Evolutionary conservation across 2,113 vertebrate species (phyloP).

Genomic region (Puntigrus tetrazona): DNA sequence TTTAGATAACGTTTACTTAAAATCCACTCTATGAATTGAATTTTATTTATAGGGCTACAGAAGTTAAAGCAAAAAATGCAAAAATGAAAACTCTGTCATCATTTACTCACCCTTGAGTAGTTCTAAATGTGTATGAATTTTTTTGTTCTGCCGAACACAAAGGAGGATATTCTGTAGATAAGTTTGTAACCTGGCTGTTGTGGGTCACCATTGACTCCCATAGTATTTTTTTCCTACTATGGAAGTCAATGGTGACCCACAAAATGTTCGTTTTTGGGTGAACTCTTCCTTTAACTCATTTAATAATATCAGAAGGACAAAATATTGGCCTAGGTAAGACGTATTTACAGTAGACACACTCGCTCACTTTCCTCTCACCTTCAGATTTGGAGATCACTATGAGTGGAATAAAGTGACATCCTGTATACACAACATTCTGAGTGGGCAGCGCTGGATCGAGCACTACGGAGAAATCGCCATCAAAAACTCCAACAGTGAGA

Average conservation of each 20-base stretch:
- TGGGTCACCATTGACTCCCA: too few relatives aligned
- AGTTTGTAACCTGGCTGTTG: too few relatives aligned
- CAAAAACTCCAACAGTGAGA: conserved; percentile 83
- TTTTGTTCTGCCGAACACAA: too few relatives aligned
- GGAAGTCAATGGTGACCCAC: too few relatives aligned
- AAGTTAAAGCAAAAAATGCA: too few relatives aligned
- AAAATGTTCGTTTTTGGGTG: too few relatives aligned
- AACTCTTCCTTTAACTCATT: too few relatives aligned
- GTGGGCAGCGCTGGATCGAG: conserved; percentile 96
- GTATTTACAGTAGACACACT: neutral
- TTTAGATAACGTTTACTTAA: neutral
- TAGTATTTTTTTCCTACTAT: too few relatives aligned
- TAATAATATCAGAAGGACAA: neutral
- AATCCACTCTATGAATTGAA: neutral
- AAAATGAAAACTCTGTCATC: too few relatives aligned
- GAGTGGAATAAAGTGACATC: conserved; percentile 99
- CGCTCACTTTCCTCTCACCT: neutral
- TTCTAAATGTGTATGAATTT: too few relatives aligned
- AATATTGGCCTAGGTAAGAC: neutral
- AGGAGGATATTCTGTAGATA: too few relatives aligned
- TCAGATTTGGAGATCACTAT: conserved; percentile 88
- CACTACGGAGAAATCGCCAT: conserved; percentile 97
- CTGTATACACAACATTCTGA: conserved; percentile 97
- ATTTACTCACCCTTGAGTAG: too few relatives aligned
- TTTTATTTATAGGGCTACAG: neutral